These are phyloP conservation scores for Tricholauxania praeusta DNA, from an alignment of 2,888 invertebrate genomes.

Conservation along the genomic window DNA sequence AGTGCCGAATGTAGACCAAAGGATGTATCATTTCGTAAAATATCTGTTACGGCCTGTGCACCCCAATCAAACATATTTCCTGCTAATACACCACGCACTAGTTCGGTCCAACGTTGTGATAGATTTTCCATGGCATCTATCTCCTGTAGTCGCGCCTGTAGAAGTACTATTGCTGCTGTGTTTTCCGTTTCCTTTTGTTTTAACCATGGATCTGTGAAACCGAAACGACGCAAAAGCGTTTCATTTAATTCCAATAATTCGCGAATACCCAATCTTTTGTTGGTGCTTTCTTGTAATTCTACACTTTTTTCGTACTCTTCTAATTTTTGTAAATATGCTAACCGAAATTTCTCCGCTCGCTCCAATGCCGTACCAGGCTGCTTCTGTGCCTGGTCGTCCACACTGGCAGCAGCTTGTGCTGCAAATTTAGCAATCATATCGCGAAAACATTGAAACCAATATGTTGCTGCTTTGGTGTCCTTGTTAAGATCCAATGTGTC, in stretches of 20 bases:
- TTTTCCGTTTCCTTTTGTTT: conserved; percentile 92
- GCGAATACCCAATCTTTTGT: conserved; percentile 87
- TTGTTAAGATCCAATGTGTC: conserved; percentile 91
- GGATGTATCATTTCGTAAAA: conserved; percentile 78
- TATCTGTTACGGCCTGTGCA: conserved; percentile 87
- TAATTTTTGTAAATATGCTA: conserved; percentile 84
- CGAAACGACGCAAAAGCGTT: conserved; percentile 89
- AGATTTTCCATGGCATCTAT: conserved; percentile 77
- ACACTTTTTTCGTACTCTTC: conserved; percentile 60
- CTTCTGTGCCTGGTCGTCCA: conserved; percentile 71
- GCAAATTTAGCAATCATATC: conserved; percentile 88
- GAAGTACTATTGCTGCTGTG: conserved; percentile 78
- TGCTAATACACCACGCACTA: conserved; percentile 77
- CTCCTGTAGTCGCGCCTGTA: conserved; percentile 76
- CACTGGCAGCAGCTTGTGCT: conserved; percentile 83
- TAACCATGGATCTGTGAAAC: conserved; percentile 90
- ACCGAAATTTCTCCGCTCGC: conserved; percentile 84
- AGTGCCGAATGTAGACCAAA: conserved; percentile 89
- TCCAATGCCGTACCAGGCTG: conserved; percentile 71
- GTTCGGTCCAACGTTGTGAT: conserved; percentile 74
- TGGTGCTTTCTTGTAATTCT: conserved; percentile 50
- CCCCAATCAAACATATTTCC: conserved; percentile 99
- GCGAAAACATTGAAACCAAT: conserved; percentile 94
- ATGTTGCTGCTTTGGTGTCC: conserved; percentile 87
- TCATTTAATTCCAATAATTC: conserved; percentile 92